These are phyloP conservation scores for Myiopsitta monachus DNA, from an alignment of 2,113 vertebrate genomes.

Conservation along the genomic window DNA sequence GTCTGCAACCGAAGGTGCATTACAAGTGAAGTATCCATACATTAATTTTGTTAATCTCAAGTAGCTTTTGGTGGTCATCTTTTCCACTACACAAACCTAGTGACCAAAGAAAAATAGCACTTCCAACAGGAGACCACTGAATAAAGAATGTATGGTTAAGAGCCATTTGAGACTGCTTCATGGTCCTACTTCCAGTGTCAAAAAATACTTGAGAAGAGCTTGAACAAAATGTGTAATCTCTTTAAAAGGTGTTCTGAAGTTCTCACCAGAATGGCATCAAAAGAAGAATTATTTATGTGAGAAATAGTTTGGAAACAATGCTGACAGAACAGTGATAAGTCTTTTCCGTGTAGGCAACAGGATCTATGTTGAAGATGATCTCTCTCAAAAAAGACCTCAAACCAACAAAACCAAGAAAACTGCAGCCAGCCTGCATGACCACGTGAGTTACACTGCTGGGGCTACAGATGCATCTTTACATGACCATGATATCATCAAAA, in stretches of 20 bases:
- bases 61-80: background rate
- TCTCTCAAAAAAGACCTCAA: background rate
- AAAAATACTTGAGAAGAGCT: background rate
- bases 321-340: background rate
- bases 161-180: background rate
- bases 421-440: background rate
- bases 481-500: background rate
- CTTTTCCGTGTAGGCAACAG: background rate
- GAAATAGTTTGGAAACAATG: background rate
- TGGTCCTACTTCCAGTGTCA: background rate
- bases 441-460: background rate
- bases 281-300: background rate
- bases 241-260: background rate
- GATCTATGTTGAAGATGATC: background rate
- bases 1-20: background rate
- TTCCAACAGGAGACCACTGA: background rate
- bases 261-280: background rate
- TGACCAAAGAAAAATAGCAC: background rate
- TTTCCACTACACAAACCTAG: background rate
- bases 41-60: background rate
- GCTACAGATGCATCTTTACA: background rate
- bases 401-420: background rate
- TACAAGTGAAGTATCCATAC: background rate
- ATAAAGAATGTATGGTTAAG: background rate
- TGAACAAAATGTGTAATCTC: background rate